Conservation (phyloP, 2,797 vertebrate species). For the Gouania willdenowi region DNA sequence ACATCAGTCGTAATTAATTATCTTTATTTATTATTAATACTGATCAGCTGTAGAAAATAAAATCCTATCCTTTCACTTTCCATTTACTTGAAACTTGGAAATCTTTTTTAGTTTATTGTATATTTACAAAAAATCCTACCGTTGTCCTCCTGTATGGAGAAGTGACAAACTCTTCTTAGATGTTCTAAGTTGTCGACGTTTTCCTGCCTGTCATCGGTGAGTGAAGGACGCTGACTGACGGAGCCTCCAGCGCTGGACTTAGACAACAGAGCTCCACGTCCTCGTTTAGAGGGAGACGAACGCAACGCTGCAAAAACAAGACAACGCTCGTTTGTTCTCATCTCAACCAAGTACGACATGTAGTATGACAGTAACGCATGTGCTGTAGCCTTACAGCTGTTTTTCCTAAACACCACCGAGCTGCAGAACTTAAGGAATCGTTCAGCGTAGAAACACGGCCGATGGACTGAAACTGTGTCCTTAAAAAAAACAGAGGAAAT, state of each 20-base stretch:
- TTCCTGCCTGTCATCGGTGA: constrained; percentile 82
- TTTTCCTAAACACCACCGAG: constrained; percentile 89
- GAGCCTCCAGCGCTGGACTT: constrained; percentile 78
- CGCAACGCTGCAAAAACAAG: constrained; percentile 78
- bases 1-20: too few species aligned
- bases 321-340: not conserved
- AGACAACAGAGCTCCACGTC: constrained; percentile 79
- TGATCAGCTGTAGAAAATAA: too few species aligned
- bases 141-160: constrained; percentile 84
- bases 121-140: constrained; percentile 63
- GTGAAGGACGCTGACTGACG: constrained; percentile 80
- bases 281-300: constrained; percentile 92
- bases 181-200: constrained; percentile 80
- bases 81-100: too few species aligned
- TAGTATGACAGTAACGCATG: too few species aligned
- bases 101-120: too few species aligned
- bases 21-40: too few species aligned
- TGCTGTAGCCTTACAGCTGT: constrained; percentile 87
- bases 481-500: constrained; percentile 42
- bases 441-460: constrained; percentile 94
- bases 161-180: constrained; percentile 78
- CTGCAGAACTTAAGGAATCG: constrained; percentile 96
- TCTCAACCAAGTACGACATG: too few species aligned
- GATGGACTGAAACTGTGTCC: constrained; percentile 96
- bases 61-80: too few species aligned